Evolutionary conservation across 2,113 vertebrate species (phyloP), one percentile per base, ranked within the genome.

Genomic region (Lepisosteus osseus): DNA sequence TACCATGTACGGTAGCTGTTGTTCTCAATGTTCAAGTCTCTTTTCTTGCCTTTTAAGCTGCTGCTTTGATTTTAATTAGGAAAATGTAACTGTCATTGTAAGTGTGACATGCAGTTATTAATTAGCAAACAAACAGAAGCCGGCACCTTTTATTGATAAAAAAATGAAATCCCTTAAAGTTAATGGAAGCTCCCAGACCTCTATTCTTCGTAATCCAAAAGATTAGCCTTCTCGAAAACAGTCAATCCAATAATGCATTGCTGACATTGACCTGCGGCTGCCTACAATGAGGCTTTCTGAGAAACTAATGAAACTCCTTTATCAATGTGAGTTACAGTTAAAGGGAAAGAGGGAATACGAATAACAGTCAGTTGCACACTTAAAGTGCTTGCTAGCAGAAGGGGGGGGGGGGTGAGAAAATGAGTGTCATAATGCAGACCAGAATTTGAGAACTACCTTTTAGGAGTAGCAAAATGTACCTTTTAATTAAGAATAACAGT

Each of bases 401-500:
- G 29, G 29, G 29, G 15, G 29, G 29, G 29, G 15, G 15, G 29
- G 29, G 29, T 29, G 29, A 29, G 29, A 29, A 29, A 29, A 29
- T 29, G 29, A 29, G 29, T 29, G 29, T 29, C 29, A 29, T 29
- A 29, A 29, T 29, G 2, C 29, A 1, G 29, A 29, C 29, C 29
- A 29, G 2, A 29, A 29, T 29, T 29, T 29, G 29, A 29, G 29
- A 29, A 29, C 29, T 29, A 29, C 29, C 29, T 29, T 29, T 29
- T 29, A 29, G 29, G 29, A 29, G 29, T 29, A 29, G 29, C 29
- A 29, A 29, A 29, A 29, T 29, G 29, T 29, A 29, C 29, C 29
- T 45, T 56, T 74, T 68, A 71, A 71, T 74, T 67, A 51, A n/a
- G 42, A 69, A 71, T 76, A 69, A 69, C 56, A 64, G 70, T 51